phyloP scores from a whole-genome alignment of 2,113 vertebrate species.

The Amphilophus citrinellus region DNA sequence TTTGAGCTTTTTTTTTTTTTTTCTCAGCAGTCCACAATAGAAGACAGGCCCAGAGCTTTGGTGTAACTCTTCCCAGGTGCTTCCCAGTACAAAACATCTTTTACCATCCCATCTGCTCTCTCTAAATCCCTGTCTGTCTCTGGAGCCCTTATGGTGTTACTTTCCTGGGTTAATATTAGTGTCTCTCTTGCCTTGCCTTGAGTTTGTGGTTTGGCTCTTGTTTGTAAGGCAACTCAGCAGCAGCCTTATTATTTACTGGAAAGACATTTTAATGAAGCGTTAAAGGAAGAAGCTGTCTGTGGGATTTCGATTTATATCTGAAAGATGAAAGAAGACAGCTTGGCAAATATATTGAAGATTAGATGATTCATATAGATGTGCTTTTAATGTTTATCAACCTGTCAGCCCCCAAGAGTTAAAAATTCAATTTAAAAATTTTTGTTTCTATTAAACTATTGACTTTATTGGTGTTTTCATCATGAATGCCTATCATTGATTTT shows the following conservation, averaged over 20 bases:
- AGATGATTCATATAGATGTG: neutral
- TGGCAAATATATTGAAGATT: neutral
- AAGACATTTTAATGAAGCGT: neutral
- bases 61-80: conserved; percentile 73
- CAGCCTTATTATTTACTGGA: neutral
- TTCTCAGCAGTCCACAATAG: conserved; percentile 49
- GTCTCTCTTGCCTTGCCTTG: neutral
- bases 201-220: neutral
- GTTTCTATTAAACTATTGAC: neutral
- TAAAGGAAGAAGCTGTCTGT: neutral
- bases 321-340: neutral
- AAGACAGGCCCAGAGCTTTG: conserved; percentile 41
- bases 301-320: neutral
- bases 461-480: neutral
- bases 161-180: conserved; percentile 16
- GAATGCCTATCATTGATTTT: neutral
- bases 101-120: conserved; percentile 62
- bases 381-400: neutral
- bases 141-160: conserved; percentile 1
- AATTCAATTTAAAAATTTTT: neutral
- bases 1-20: conserved; percentile 52
- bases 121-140: conserved; percentile 52
- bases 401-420: neutral
- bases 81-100: conserved; percentile 65
- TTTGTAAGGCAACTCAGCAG: conserved; percentile 11